Percentiles rank a stretch among this genome's conserved stretches.
phyloP scores from a whole-genome alignment of 2,113 vertebrate genomes.

The Stercorarius parasiticus region DNA sequence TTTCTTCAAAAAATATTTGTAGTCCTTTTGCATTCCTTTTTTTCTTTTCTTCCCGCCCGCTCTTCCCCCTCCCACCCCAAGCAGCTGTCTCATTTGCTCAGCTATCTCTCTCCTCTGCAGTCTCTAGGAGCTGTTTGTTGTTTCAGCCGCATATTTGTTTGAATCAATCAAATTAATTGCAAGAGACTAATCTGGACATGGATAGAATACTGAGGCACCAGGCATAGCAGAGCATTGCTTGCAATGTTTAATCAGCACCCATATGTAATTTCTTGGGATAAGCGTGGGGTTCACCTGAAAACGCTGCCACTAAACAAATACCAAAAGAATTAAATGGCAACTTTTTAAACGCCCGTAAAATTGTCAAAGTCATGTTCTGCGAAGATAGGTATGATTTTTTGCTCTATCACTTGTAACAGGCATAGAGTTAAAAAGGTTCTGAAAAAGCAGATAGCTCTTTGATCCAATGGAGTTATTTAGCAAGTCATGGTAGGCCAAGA shows the following conservation, averaged over 20 bases:
- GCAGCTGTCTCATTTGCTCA: background rate
- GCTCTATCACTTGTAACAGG: background rate
- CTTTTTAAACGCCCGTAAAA: background rate
- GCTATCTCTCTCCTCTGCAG: background rate
- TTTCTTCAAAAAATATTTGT: background rate
- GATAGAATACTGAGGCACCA: background rate
- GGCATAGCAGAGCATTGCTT: background rate
- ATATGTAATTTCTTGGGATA: background rate
- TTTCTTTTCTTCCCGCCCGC: no score
- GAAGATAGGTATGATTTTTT: background rate
- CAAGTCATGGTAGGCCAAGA: background rate
- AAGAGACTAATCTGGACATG: background rate
- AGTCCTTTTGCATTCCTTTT: background rate
- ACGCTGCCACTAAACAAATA: background rate
- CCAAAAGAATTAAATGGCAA: background rate
- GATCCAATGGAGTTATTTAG: background rate
- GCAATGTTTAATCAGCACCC: background rate
- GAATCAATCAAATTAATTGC: slow-evolving; percentile 31
- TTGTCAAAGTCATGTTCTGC: background rate
- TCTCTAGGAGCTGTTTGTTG: background rate
- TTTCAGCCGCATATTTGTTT: background rate
- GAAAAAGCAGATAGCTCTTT: background rate
- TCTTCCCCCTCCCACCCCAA: accelerated
- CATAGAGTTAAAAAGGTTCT: background rate
- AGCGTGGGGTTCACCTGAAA: background rate